Conservation (phyloP, 2,797 vertebrate genomes). For the Ctenopoma multispine region DNA sequence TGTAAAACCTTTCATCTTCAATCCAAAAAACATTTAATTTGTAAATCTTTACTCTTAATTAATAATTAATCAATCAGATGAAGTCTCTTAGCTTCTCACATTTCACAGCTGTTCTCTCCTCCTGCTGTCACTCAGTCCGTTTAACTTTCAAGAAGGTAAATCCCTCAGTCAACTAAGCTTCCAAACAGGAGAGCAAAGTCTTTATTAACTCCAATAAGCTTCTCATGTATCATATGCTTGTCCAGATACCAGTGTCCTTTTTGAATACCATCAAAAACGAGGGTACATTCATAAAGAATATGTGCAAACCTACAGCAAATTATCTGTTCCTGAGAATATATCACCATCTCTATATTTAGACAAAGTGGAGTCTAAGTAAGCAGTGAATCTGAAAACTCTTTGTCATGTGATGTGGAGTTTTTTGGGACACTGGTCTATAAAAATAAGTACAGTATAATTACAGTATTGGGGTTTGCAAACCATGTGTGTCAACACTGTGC, state of each 20-base stretch:
- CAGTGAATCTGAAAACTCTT: no score
- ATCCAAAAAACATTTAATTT: conserved; percentile 3
- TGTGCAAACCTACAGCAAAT: background rate
- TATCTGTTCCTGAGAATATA: background rate
- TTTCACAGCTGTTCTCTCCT: conserved; percentile 18
- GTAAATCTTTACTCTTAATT: background rate
- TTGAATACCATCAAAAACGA: background rate
- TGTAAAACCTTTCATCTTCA: conserved; percentile 2
- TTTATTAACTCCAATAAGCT: background rate
- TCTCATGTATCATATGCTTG: background rate
- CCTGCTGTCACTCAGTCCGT: conserved; percentile 30
- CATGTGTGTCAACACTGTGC: conserved; percentile 19
- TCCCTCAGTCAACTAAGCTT: conserved; percentile 12
- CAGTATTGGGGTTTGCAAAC: conserved; percentile 5
- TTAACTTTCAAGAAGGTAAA: conserved; percentile 15
- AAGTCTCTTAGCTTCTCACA: conserved; percentile 12
- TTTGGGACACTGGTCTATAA: background rate
- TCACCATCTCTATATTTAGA: background rate
- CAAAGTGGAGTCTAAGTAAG: conserved; percentile 11
- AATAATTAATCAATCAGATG: conserved; percentile 7
- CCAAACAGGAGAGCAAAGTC: conserved; percentile 9
- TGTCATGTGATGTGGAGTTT: conserved; percentile 11
- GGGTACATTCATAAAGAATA: conserved; percentile 8
- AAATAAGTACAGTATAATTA: background rate
- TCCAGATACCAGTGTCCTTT: conserved; percentile 10